A percentile compares a stretch with the other conserved stretches of the same genome.
Conservation (phyloP, 2,888 invertebrate genomes). For the Latheticus oryzae region DNA sequence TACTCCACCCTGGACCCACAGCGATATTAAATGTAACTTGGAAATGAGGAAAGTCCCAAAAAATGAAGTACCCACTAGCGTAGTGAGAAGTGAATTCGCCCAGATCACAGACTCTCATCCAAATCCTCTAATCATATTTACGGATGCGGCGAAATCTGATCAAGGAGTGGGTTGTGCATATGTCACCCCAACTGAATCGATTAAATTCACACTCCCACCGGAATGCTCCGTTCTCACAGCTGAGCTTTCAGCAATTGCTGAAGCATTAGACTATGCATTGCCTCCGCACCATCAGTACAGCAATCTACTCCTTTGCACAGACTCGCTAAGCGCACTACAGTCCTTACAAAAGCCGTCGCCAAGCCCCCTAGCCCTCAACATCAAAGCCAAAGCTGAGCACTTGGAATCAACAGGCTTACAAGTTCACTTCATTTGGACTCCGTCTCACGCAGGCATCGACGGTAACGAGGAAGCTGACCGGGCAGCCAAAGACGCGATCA, state of each 20-base stretch:
- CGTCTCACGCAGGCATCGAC: constrained; percentile 8
- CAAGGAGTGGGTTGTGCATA: constrained; percentile 10
- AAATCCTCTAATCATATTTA: not conserved
- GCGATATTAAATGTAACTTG: constrained; percentile 10
- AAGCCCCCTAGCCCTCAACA: constrained; percentile 2
- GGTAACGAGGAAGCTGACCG: constrained; percentile 13
- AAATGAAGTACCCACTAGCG: too few relatives aligned
- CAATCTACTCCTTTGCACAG: constrained; percentile 4
- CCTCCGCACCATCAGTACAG: not conserved
- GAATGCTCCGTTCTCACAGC: constrained; percentile 4
- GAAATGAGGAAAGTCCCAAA: too few relatives aligned
- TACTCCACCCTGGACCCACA: constrained; percentile 5
- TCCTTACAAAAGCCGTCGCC: not conserved
- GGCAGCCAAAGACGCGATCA: constrained; percentile 12
- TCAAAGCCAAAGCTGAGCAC: not conserved
- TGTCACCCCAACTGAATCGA: constrained; percentile 4
- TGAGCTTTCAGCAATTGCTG: not conserved
- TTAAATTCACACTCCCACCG: not conserved
- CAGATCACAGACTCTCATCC: not conserved
- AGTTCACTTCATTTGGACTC: constrained; percentile 13
- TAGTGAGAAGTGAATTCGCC: too few relatives aligned
- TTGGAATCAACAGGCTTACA: not conserved
- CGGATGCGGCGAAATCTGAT: constrained; percentile 5
- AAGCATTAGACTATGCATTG: constrained; percentile 2
- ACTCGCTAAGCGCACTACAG: constrained; percentile 6